Evolutionary conservation across 2,888 invertebrate species (phyloP).

Genomic region (Morpho deidamia): DNA sequence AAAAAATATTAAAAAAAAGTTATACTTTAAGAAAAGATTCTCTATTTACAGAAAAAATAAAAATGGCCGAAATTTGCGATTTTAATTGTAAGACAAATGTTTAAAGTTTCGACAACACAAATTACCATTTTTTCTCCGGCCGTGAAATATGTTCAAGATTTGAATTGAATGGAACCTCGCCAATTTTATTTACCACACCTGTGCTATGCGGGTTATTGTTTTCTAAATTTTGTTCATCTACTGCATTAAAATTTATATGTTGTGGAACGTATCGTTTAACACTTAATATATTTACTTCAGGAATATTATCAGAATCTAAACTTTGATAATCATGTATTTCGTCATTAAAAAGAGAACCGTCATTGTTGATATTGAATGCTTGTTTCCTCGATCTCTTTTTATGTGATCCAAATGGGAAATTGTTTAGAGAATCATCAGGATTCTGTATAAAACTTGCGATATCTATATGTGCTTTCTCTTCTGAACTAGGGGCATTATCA

Average conservation of each 20-base stretch:
- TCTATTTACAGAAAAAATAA: no score
- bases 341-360: background rate
- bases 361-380: background rate
- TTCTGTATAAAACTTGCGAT: conserved; percentile 46
- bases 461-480: conserved; percentile 41
- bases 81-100: no score
- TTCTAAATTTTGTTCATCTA: background rate
- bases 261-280: conserved; percentile 21
- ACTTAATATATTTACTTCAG: conserved; percentile 24
- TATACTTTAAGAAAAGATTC: no score
- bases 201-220: background rate
- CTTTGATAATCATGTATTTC: conserved; percentile 6
- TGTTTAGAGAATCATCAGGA: conserved; percentile 32
- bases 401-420: conserved; percentile 19
- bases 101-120: background rate
- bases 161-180: background rate
- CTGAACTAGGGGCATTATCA: conserved; percentile 21
- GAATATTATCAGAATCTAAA: conserved; percentile 15
- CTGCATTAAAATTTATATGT: conserved; percentile 13
- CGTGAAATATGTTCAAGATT: conserved; percentile 7
- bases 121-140: conserved; percentile 14
- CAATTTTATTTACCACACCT: background rate
- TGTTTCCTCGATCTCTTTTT: conserved; percentile 16
- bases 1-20: no score
- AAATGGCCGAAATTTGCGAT: no score